A percentile compares a stretch with the other conserved stretches of the same genome.
Evolutionary conservation across 2,888 invertebrate species (phyloP).

Genomic region (Eutolmus rufibarbis): DNA sequence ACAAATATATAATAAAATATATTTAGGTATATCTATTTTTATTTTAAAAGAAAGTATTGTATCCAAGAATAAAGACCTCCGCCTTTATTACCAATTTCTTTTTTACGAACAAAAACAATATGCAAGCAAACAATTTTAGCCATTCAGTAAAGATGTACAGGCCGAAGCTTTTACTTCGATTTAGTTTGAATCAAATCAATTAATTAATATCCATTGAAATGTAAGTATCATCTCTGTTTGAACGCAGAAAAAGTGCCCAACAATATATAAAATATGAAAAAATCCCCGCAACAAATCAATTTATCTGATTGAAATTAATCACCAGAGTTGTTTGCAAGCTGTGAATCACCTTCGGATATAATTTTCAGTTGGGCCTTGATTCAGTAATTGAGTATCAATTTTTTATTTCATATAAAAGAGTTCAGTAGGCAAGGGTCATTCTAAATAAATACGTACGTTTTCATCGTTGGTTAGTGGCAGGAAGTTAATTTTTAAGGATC

Average conservation of each 20-base stretch:
- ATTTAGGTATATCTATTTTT: no score
- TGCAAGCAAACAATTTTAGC: neutral
- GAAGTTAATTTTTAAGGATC: no score
- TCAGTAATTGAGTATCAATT: neutral
- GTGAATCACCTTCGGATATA: neutral
- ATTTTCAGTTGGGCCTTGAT: neutral
- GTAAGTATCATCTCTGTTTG: neutral
- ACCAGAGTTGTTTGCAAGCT: neutral
- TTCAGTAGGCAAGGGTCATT: neutral
- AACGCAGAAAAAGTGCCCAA: neutral
- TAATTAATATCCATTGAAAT: neutral
- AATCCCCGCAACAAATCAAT: neutral
- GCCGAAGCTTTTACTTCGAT: neutral
- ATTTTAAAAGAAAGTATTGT: no score
- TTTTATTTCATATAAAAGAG: neutral
- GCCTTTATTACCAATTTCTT: neutral
- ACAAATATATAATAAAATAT: no score
- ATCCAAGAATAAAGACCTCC: no score
- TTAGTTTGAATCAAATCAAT: neutral
- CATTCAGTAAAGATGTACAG: neutral
- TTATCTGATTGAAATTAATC: neutral
- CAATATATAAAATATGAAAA: neutral
- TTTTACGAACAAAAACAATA: neutral
- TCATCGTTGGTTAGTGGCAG: no score
- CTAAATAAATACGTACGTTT: neutral